Evolutionary conservation across 2,113 vertebrate species (phyloP).

Genomic region (Proteles cristata): DNA sequence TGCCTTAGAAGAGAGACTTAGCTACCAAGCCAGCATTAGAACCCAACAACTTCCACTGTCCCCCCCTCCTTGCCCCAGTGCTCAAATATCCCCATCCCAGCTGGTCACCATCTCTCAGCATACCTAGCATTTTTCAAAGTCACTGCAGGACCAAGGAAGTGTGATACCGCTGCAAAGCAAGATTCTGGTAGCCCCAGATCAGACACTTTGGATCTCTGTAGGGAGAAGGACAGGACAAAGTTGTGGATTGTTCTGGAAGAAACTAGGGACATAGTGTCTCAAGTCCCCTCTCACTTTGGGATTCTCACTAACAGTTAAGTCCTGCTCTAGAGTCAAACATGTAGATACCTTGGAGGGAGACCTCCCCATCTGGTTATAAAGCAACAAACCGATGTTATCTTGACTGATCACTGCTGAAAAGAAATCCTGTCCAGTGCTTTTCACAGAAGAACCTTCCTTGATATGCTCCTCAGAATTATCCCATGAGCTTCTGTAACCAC

Average conservation of each 20-base stretch:
- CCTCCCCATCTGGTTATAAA: not conserved
- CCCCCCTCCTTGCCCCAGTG: not conserved
- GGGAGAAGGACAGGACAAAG: not conserved
- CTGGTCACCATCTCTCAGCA: not conserved
- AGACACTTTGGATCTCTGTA: not conserved
- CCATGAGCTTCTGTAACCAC: not conserved
- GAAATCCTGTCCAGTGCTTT: not conserved
- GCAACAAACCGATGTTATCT: not conserved
- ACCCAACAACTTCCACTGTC: rapidly evolving
- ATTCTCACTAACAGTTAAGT: not conserved
- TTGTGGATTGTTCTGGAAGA: not conserved
- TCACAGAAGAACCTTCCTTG: not conserved
- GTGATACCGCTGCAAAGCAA: not conserved
- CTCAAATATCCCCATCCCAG: not conserved
- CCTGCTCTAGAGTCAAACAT: not conserved
- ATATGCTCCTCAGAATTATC: not conserved
- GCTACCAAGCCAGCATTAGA: not conserved
- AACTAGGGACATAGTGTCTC: not conserved
- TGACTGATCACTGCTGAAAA: not conserved
- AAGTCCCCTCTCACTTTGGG: not conserved
- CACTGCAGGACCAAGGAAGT: not conserved
- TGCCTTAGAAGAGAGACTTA: not conserved
- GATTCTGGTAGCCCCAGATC: not conserved
- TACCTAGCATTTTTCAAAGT: not conserved
- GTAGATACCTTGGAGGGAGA: not conserved